phyloP scores from a whole-genome alignment of 2,888 invertebrate species.

The Hermaeophaga mercurialis region DNA sequence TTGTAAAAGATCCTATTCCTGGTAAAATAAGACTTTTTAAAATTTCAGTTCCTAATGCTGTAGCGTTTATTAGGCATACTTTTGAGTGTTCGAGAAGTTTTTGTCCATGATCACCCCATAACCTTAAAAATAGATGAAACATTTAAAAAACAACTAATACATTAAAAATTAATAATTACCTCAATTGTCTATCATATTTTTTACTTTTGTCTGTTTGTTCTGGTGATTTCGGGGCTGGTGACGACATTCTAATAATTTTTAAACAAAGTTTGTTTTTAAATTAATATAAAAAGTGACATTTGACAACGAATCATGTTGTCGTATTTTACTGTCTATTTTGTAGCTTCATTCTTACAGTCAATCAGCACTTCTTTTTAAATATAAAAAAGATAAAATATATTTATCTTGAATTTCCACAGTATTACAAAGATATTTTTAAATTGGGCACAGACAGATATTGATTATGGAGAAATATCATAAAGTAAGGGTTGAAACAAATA shows the following conservation, averaged over 20 bases:
- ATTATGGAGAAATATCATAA: too few species aligned
- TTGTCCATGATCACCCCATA: constrained; percentile 99
- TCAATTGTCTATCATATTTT: constrained; percentile 76
- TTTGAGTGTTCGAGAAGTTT: constrained; percentile 83
- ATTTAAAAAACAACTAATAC: background rate
- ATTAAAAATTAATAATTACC: constrained; percentile 43
- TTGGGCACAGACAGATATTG: too few species aligned
- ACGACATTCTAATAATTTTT: constrained; percentile 60
- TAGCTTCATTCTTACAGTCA: too few species aligned
- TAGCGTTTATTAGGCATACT: constrained; percentile 93
- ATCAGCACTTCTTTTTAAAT: too few species aligned
- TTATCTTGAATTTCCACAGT: too few species aligned
- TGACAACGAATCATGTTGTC: too few species aligned
- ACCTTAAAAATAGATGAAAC: constrained; percentile 58
- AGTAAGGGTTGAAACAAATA: too few species aligned
- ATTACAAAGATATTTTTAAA: too few species aligned
- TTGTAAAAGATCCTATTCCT: constrained; percentile 90
- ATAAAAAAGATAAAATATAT: too few species aligned
- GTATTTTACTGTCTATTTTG: too few species aligned
- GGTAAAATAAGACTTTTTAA: constrained; percentile 94
- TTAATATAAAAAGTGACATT: background rate
- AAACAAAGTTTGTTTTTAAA: constrained; percentile 4
- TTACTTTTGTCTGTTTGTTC: constrained; percentile 71
- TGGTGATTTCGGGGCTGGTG: constrained; percentile 69
- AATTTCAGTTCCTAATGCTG: constrained; percentile 91